Evolutionary conservation across 2,797 vertebrate genomes (phyloP).

Genomic region (Ambastaia sidthimunki): DNA sequence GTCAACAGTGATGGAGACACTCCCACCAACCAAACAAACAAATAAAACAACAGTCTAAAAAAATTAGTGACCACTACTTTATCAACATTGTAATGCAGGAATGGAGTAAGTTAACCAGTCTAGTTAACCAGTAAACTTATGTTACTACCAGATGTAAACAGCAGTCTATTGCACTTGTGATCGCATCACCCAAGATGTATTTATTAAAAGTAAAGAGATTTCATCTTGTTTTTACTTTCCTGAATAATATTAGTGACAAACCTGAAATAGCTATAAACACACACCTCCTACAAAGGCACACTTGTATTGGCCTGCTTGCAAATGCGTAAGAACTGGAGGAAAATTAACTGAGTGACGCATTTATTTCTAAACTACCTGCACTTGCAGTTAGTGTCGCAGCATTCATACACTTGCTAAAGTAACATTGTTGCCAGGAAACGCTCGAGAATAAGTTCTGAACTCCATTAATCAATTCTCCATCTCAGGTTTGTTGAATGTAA

Average conservation of each 20-base stretch:
- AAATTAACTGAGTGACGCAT: conserved; percentile 56
- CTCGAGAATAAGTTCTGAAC: background rate
- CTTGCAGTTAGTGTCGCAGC: conserved; percentile 48
- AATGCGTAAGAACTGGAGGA: conserved; percentile 65
- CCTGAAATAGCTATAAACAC: background rate
- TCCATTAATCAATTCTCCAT: background rate
- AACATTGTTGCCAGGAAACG: background rate
- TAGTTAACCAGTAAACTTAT: too few species aligned
- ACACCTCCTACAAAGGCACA: too few species aligned
- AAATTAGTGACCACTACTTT: background rate
- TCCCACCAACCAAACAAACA: background rate
- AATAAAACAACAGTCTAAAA: background rate
- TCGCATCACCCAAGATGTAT: too few species aligned
- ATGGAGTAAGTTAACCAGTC: background rate
- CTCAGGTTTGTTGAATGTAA: conserved; percentile 98
- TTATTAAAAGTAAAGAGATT: too few species aligned
- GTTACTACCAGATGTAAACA: too few species aligned
- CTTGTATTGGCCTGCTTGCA: conserved; percentile 67
- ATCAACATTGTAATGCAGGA: background rate
- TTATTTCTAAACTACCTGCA: conserved; percentile 44
- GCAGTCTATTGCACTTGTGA: too few species aligned
- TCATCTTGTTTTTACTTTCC: background rate
- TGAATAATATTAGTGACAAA: background rate
- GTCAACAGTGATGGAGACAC: conserved; percentile 10
- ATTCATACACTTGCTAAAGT: conserved; percentile 53